Evolutionary conservation across 2,113 vertebrate species (phyloP), one percentile per base, ranked within the genome.

Genomic region (Anhinga anhinga): DNA sequence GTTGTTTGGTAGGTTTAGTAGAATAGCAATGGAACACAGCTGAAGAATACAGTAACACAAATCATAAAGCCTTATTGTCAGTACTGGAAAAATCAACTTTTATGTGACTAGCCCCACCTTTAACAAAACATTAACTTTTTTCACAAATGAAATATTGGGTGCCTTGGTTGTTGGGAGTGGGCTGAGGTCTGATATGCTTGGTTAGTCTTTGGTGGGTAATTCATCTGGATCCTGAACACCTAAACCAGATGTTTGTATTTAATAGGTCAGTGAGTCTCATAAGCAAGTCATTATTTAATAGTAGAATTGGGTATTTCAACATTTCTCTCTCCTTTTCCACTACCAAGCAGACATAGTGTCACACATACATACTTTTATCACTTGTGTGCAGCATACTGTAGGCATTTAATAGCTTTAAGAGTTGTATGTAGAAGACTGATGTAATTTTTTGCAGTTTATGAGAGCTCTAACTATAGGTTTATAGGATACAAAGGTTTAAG

Each of bases 241-340:
- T 95, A 92, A 91, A 58, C 95, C 95, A 97, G 94, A 96, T 97
- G 97, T 97, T 97, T 98, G 80, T 78, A 71, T 96, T 97, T 97
- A 97, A 97, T 89, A 96, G 96, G 94, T 97, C 94, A 95, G 93
- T 16, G 61, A 95, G 93, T 84, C 94, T 92, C 93, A 97, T 97
- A 97, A 96, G 95, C 87, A 96, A 97, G 92, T 96, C 88, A 95
- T 97, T 98, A 93, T 97, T 97, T 97, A 96, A 96, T 89, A 76
- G 92, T 20, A 94, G 94, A 97, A 95, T 86, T 94, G 93, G 59
- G 89, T 92, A 94, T 97, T 97, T 97, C 92, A 97, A 70, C 92
- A 94, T 82, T 73, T 96, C 96, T 42, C 96, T 93, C 82, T 78
- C 79, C 82, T 91, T 95, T 84, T 82, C 96, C 66, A 42, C 96